Base-by-base conservation (phyloP, 2,888 invertebrate genomes). In the Ryuthela nishihirai region DNA sequence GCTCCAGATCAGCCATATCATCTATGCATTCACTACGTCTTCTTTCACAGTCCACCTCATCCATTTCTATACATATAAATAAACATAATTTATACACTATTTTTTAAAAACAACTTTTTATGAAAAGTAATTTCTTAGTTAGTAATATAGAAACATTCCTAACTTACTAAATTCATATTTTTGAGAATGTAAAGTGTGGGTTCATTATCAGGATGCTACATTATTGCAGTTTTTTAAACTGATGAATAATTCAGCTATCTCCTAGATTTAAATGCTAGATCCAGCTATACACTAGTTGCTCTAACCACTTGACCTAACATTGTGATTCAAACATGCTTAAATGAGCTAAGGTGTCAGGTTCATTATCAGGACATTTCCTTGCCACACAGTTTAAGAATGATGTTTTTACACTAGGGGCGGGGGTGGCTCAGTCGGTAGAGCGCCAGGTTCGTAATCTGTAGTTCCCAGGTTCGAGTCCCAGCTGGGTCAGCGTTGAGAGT, bases 21-120 rank as follows among this genome's bases (percentile, higher is more conserved):
- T 90, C 87, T 67, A 91, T 80, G 69, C 88, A 88, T 71, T 91
- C 89, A 66, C 81, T 84, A 64, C 90, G 79, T 48, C 90, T 79
- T 55, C 84, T 81, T 71, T 93, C 92, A 69, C 91, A 92, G 76
- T 92, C 93, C 65, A 83, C 86, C 72, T 90, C 92, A 74, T 94
- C 93, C 85, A 94, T 85, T 76, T 94, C 94, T 52, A 63, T 25
- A 67, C 66, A 43, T 20, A 2, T 41, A 42, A 34, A 46, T 38
- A 12, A 52, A 18, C 6, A 44, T 38, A n/a, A n/a, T n/a, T n/a
- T n/a, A n/a, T n/a, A n/a, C 9, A 15, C 15, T 9, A 39, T 10
- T 9, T 10, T 10, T 10, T 9, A 1, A 39, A 15, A 10, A 39
- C 9, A 39, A 15, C 9, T 29, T 29, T 29, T 12, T 12, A 29